Evolutionary conservation across 2,113 vertebrate species (phyloP).

Genomic region (Trichomycterus rosablanca): DNA sequence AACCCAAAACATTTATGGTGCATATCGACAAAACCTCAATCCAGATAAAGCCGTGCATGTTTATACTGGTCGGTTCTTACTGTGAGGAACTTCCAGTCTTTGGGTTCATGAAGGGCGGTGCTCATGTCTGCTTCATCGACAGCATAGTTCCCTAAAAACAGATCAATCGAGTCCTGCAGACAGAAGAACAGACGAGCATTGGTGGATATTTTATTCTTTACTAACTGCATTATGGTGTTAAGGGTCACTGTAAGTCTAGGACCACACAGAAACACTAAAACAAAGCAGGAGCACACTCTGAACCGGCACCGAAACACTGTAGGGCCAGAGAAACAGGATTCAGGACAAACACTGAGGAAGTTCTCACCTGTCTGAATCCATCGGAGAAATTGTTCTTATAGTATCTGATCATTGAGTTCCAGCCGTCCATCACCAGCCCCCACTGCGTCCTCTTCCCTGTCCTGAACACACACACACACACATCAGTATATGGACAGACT

Average conservation of each 20-base stretch:
- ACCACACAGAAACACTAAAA: too few species aligned
- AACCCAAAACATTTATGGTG: too few species aligned
- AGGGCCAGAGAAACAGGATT: too few species aligned
- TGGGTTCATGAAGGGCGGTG: slow-evolving; percentile 81
- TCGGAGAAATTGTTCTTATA: slow-evolving; percentile 99
- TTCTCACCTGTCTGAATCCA: slow-evolving; percentile 95
- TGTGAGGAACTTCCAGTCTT: slow-evolving; percentile 93
- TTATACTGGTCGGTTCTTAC: slow-evolving; percentile 62
- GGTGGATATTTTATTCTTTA: too few species aligned
- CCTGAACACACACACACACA: slow-evolving; percentile 58
- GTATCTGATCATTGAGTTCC: slow-evolving; percentile 93
- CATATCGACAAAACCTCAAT: neutral
- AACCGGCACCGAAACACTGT: too few species aligned
- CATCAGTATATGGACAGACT: too few species aligned
- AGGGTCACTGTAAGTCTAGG: too few species aligned
- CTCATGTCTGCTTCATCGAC: slow-evolving; percentile 86
- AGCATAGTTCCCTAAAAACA: slow-evolving; percentile 94
- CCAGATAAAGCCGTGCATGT: too few species aligned
- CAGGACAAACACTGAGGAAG: too few species aligned
- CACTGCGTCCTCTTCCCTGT: slow-evolving; percentile 91
- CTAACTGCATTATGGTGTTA: too few species aligned
- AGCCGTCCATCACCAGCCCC: slow-evolving; percentile 93
- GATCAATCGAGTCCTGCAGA: slow-evolving; percentile 87
- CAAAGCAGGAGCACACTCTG: too few species aligned
- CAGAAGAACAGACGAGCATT: slow-evolving; percentile 1